Evolutionary conservation across 2,797 vertebrate species (phyloP), one percentile per base, ranked within the genome.

Genomic region (Carapus acus): DNA sequence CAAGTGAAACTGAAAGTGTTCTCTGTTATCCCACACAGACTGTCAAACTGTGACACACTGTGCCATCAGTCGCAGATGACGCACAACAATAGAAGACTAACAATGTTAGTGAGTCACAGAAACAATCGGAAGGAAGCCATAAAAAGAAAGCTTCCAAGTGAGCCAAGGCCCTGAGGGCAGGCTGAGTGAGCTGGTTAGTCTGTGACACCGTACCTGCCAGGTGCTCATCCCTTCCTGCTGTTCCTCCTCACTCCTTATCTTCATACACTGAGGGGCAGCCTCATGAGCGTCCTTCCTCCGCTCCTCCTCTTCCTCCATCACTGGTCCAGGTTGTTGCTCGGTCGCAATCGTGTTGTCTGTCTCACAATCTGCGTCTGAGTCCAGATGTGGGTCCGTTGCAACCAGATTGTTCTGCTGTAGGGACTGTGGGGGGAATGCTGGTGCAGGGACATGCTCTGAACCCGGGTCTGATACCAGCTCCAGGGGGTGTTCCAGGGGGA

Each of bases 151-250:
- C 24, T 27, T 9, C 9, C 24, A 27, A 9, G 24, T 27, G n/a
- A n/a, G n/a, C n/a, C n/a, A n/a, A n/a, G n/a, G n/a, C n/a, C n/a
- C 24, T 27, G 2, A 33, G 31, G 31, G 31, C 8, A 13, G n/a
- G n/a, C n/a, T 33, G 31, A 2, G 12, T 13, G 12, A 11, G 6
- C 14, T 4, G 3, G 6, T 33, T 8, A 11, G 18, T 18, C n/a
- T 46, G 7, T 31, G 8, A 16, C 19, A 11, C n/a, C 49, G 19
- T 84, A 89, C 88, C 88, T 89, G 86, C 13, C 71, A 73, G 1
- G 76, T 81, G 66, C 54, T 86, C 60, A 85, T 71, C 14, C 83
- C 84, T 7, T 78, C 79, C 41, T 69, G 67, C 1, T 65, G 58
- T 18, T 79, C 61, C 39, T 62, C 71, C 9, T 58, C 17, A 34